Conservation (phyloP, 2,797 vertebrate species). For the Crax fasciolata region DNA sequence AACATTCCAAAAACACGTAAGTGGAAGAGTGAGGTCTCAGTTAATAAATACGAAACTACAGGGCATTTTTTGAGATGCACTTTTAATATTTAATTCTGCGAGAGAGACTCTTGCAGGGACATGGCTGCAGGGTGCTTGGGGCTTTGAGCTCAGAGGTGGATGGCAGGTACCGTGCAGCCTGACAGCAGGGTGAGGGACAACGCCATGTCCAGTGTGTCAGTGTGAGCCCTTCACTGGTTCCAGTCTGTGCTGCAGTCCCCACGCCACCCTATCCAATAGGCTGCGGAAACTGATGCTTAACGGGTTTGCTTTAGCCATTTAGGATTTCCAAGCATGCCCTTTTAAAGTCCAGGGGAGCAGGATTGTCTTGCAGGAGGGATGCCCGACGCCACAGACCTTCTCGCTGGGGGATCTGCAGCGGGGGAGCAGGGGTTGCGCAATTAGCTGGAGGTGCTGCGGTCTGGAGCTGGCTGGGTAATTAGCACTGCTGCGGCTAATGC, state of each 20-base stretch:
- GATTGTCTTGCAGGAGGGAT: conserved; percentile 50
- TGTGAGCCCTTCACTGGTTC: background rate
- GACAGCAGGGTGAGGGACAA: conserved; percentile 59
- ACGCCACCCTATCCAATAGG: background rate
- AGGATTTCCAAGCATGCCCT: conserved; percentile 4
- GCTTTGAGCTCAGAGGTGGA: conserved; percentile 52
- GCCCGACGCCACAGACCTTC: conserved; percentile 21
- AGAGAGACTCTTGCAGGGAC: conserved; percentile 49
- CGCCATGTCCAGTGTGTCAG: conserved; percentile 8
- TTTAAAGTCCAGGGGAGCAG: conserved; percentile 59
- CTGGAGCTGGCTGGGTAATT: conserved; percentile 66
- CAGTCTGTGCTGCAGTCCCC: background rate
- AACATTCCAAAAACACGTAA: background rate
- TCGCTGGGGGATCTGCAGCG: conserved; percentile 36
- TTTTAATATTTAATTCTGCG: conserved; percentile 55
- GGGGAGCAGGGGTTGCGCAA: conserved; percentile 17
- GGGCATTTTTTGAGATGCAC: conserved; percentile 20
- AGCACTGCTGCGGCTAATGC: conserved; percentile 62
- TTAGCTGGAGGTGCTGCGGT: conserved; percentile 65
- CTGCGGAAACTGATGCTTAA: background rate
- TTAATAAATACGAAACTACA: conserved; percentile 40
- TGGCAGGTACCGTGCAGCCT: conserved; percentile 48
- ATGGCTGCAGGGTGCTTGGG: conserved; percentile 45
- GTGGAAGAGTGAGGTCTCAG: background rate
- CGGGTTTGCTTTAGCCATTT: background rate